Base-by-base conservation (phyloP, 2,888 invertebrate species). In the Nemoura dubitans region DNA sequence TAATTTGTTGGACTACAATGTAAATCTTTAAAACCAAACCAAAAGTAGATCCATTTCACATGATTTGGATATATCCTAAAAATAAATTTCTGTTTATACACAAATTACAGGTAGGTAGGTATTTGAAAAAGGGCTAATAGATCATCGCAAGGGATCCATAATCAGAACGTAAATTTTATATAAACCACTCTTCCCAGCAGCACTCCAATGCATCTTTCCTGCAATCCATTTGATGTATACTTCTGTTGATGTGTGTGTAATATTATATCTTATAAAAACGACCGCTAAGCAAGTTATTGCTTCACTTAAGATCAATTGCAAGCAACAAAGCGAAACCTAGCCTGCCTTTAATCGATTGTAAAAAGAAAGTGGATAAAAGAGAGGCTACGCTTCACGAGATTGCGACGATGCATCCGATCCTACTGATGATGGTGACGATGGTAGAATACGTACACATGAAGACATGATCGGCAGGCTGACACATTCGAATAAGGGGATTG, bases 401-500 rank as follows among this genome's bases (percentile, higher is more conserved):
- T 59, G 59, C 21, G 3, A 59, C 59, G 21, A 10, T 21, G 59
- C 59, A 21, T 2, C 21, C 21, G 21, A 59, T 21, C 59, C 59
- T 59, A 59, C 59, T 1, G 59, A 59, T 59, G 59, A 59, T 59
- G 14, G 59, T 59, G 59, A 59, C 59, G 59, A 59, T 59, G 59
- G 59, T 59, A 59, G 59, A 21, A 59, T 59, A 59, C 59, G 21
- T 59, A 59, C 59, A 59, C 59, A 14, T 21, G 59, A 59, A 59
- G 59, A 59, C 59, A 59, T 59, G 59, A 21, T 21, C 59, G 21
- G 59, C 59, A 59, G 59, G 59, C 59, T 21, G 59, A 59, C 59
- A 21, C 59, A 21, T 59, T 59, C 59, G 21, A 59, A 16, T 59
- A 59, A 59, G 59, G 21, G 59, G 59, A 83, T 87, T 25, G 83